Base-by-base conservation (phyloP, 2,113 vertebrate genomes). In the Scophthalmus maximus region DNA sequence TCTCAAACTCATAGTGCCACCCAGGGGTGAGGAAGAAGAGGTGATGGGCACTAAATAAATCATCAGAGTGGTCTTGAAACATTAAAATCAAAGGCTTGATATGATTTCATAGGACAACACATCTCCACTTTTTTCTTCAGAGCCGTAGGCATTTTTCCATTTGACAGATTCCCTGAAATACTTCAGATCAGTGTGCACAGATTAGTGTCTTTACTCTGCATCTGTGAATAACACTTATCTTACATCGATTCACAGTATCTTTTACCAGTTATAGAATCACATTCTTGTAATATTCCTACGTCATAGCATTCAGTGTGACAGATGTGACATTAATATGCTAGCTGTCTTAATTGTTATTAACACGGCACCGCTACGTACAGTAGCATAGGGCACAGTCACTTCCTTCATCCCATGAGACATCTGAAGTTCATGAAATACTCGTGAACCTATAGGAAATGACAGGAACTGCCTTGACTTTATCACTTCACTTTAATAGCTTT, bases 1-100 rank as follows among this genome's bases (percentile, higher is more conserved):
- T 22, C 38, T 50, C 38, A 77, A 77, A 68, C 58, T 72, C 11
- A 59, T 8, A 86, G 51, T 84, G 83, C 71, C 83, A 60, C 78
- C 80, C 22, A 38, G 71, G 83, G 86, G 75, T 52, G 14, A 60
- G n/a, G n/a, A n/a, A n/a, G n/a, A n/a, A n/a, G 18, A 49, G 22
- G 7, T 4, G 10, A 26, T n/a, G 2, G 17, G 17, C 38, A 22
- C 9, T 10, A 15, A 70, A 44, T 18, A 2, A 57, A 58, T 63
- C 30, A 40, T 20, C 10, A n/a, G 30, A 23, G 22, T 38, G 18
- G 23, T 23, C 18, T 59, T 30, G 22, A 56, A 61, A 22, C 1
- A 12, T 17, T 14, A 1, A 23, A 58, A 10, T 46, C 10, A 23
- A 53, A 38, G 6, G 12, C 5, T 44, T n/a, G 11, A 42, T 20